These are phyloP conservation scores for Anoplopoma fimbria DNA, from an alignment of 2,113 vertebrate species.

Conservation along the genomic window DNA sequence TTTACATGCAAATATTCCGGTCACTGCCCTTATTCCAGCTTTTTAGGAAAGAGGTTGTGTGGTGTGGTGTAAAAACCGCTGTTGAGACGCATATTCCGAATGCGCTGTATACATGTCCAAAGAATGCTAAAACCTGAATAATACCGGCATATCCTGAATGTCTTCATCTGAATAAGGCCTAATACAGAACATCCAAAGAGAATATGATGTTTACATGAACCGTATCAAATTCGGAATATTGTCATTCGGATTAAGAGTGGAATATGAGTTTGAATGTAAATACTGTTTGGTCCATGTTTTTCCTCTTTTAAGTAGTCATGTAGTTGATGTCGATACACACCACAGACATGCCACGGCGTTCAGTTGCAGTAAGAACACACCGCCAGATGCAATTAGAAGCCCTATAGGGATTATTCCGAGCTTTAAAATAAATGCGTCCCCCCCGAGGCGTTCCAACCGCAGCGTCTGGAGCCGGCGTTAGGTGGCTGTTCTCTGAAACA, in stretches of 20 bases:
- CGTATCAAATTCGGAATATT: too few species aligned
- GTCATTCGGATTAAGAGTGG: neutral
- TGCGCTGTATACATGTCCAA: neutral
- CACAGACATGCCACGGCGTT: slow-evolving; percentile 39
- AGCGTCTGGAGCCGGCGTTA: slow-evolving; percentile 21
- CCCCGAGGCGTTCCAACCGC: slow-evolving; percentile 49
- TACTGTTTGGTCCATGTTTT: neutral
- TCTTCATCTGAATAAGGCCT: neutral
- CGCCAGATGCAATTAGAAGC: slow-evolving; percentile 57
- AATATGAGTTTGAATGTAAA: neutral
- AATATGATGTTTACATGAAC: neutral
- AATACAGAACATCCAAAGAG: too few species aligned
- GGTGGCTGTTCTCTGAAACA: slow-evolving; percentile 59
- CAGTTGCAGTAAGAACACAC: slow-evolving; percentile 69
- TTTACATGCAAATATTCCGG: too few species aligned
- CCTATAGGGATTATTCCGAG: slow-evolving; percentile 56
- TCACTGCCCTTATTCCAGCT: too few species aligned
- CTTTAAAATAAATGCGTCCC: slow-evolving; percentile 64
- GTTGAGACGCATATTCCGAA: neutral
- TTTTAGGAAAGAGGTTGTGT: too few species aligned
- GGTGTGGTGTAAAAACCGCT: neutral
- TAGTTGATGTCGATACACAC: slow-evolving; percentile 29
- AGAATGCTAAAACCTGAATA: neutral
- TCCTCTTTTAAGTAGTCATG: slow-evolving; percentile 18
- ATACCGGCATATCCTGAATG: neutral